phyloP scores from a whole-genome alignment of 1,140 invertebrate species.

The Pseudomyrmex flavicornis region DNA sequence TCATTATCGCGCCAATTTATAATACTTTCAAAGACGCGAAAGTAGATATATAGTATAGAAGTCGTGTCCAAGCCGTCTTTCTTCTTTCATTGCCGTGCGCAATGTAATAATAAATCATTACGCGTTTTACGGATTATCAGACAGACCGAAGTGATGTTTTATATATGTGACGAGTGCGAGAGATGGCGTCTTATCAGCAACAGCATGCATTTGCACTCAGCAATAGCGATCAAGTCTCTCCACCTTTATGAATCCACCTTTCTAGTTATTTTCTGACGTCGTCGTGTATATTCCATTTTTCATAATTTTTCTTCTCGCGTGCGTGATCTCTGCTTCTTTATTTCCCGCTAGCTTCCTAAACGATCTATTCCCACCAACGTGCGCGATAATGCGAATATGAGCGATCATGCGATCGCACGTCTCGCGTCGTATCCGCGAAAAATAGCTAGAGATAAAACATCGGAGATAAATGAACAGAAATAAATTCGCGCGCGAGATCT shows the following conservation, averaged over 20 bases:
- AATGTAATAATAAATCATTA: slow-evolving; percentile 71
- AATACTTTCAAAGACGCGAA: slow-evolving; percentile 35
- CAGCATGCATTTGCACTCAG: slow-evolving; percentile 78
- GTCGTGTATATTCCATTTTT: slow-evolving; percentile 25
- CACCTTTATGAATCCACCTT: slow-evolving; percentile 37
- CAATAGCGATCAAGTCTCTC: slow-evolving; percentile 52
- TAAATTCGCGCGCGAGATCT: slow-evolving; percentile 53
- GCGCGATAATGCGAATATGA: slow-evolving; percentile 46
- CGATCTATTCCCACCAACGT: slow-evolving; percentile 30
- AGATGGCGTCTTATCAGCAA: slow-evolving; percentile 68
- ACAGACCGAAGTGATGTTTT: slow-evolving; percentile 26
- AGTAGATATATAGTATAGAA: background rate
- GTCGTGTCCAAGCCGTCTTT: background rate
- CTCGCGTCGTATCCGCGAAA: slow-evolving; percentile 14
- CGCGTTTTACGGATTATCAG: slow-evolving; percentile 71
- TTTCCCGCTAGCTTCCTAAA: slow-evolving; percentile 10
- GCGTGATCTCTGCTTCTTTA: background rate
- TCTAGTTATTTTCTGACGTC: background rate
- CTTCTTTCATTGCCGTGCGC: background rate
- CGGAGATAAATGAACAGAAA: slow-evolving; percentile 3
- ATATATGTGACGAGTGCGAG: slow-evolving; percentile 66
- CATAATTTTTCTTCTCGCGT: background rate
- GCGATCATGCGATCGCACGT: no score
- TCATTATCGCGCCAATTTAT: slow-evolving; percentile 55
- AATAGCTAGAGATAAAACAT: background rate